Base-by-base conservation (phyloP, 2,113 vertebrate species). In the Crotophaga sulcirostris region DNA sequence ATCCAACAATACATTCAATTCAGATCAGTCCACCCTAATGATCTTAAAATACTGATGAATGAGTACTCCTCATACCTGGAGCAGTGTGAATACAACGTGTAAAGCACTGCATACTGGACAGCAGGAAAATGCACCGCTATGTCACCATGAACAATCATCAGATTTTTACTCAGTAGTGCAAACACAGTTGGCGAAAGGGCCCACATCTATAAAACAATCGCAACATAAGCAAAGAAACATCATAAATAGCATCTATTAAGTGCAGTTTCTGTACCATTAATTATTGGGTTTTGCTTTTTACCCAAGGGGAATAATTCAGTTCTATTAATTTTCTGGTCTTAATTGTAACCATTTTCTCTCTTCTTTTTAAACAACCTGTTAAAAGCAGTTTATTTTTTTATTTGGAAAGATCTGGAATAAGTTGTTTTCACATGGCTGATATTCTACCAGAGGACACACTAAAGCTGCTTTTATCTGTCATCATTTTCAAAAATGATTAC, bases 131-230 rank as follows among this genome's bases (percentile, higher is more conserved):
- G 98, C 66, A 99, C 98, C 0, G 99, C 99, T 87, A 99, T 98
- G 92, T 99, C 98, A 24, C 97, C 97, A 54, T 99, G 99, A 73
- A 99, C 99, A 94, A 99, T 95, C 98, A 98, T 98, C 97, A 99
- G 97, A 76, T 99, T 99, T 93, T 99, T 99, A 98, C 99, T 99
- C 87, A 99, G 98, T 79, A 99, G 98, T 45, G 99, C 98, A 95
- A 99, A 99, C 76, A 99, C 99, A 1, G 99, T 99, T 0, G 99
- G 99, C 9, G 99, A 99, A 67, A 99, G 97, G 2, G 99, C 99
- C 99, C 99, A 99, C 99, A 99, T 99, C 99, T 99, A 90, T n/a
- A 94, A 90, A 67, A 25, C 34, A 97, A 91, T 66, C 29, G 78
- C 28, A 83, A 63, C 18, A 23, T 36, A 94, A 94, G 31, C 54